Evolutionary conservation across 2,797 vertebrate genomes (phyloP).

Genomic region (Pogonophryne albipinna): DNA sequence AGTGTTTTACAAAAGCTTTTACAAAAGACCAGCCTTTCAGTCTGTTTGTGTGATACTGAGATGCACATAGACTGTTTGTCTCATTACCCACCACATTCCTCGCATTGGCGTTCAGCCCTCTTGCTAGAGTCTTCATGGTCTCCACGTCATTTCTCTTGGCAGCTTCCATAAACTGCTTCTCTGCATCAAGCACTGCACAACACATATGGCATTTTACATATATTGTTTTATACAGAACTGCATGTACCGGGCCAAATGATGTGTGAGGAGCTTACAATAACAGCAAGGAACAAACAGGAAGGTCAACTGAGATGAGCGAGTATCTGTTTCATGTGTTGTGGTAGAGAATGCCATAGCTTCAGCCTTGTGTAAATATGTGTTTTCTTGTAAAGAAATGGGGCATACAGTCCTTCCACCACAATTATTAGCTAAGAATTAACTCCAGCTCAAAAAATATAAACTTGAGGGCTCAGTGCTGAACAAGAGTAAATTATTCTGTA

Average conservation of each 20-base stretch:
- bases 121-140: slow-evolving; percentile 86
- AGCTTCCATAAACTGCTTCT: slow-evolving; percentile 91
- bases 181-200: slow-evolving; percentile 87
- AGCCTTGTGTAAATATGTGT: slow-evolving; percentile 45
- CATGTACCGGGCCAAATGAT: neutral
- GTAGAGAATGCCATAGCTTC: neutral
- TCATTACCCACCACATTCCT: slow-evolving; percentile 86
- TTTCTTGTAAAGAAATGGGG: neutral
- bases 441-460: neutral
- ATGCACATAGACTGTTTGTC: neutral
- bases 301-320: slow-evolving; percentile 4
- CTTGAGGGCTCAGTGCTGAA: neutral
- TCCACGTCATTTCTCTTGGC: slow-evolving; percentile 91
- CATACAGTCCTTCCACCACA: neutral
- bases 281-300: neutral
- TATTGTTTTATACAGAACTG: neutral
- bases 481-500: neutral
- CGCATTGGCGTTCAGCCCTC: slow-evolving; percentile 89
- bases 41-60: neutral
- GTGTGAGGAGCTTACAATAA: neutral
- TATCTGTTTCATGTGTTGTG: neutral
- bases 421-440: slow-evolving; percentile 43
- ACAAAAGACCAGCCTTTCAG: neutral
- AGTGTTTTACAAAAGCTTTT: neutral
- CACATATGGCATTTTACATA: slow-evolving; percentile 12